Evolutionary conservation across 2,797 vertebrate genomes (phyloP), one percentile per base, ranked within the genome.

Genomic region (Dallia pectoralis): DNA sequence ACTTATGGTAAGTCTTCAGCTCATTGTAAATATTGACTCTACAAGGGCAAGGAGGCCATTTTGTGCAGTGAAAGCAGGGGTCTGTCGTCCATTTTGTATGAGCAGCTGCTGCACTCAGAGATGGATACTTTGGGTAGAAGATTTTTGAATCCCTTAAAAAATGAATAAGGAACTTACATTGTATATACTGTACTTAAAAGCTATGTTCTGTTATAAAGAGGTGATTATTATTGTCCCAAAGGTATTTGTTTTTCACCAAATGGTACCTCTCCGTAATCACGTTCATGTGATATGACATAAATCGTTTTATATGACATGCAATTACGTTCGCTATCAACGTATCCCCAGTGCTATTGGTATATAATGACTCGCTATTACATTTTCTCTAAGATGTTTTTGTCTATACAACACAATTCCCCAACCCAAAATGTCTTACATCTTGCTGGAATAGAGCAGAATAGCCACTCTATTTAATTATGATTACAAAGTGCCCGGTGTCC

Each of bases 61-160:
- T 94, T 94, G 92, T 93, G 82, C 65, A 84, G 81, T 77, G 82
- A 75, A 67, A 76, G 76, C 71, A 72, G 78, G 70, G 79, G 87
- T 12, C 51, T 56, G 87, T 84, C 91, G 74, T 90, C 93, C 93
- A 94, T 93, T 93, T 94, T 93, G 89, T 93, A 83, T 84, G 69
- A 75, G 82, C 85, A 86, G 87, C 87, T 88, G 84, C 79, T 81
- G 83, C 77, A 81, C 78, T 79, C 53, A 70, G 74, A 49, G 29
- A 77, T 82, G 68, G 66, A 68, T 18, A 27, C 64, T 6, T 27
- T 18, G 25, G 68, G 56, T 69, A 74, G 74, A 61, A 68, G 27
- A 80, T 74, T 49, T 67, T 53, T 66, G 49, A 47, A 79, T 22
- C 77, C 61, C 53, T 70, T 79, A 71, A 65, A 27, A 65, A 36